Evolutionary conservation across 37 sponge, comb jelly and placozoan species (phyloP).

Genomic region (Eunapius fragilis): DNA sequence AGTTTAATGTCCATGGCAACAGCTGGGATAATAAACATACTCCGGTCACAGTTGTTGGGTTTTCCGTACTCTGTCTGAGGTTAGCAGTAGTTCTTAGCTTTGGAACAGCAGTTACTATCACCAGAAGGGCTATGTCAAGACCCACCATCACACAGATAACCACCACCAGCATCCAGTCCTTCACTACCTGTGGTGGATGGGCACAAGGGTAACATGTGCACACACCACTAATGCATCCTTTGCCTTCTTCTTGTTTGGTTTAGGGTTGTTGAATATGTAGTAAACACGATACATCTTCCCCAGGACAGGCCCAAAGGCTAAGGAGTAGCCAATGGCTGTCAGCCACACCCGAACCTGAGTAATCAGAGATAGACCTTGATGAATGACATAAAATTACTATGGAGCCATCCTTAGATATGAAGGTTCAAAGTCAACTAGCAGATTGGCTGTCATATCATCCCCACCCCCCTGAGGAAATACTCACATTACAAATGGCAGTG

Average conservation of each 20-base stretch:
- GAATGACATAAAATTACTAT: background rate
- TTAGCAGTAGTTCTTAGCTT: background rate
- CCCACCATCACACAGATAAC: background rate
- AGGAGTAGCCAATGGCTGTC: conserved; percentile 1
- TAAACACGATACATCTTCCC: conserved; percentile 31
- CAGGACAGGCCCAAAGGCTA: conserved; percentile 19
- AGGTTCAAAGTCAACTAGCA: too few relatives aligned
- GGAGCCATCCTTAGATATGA: too few relatives aligned
- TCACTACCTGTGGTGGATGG: background rate
- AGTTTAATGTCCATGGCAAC: background rate
- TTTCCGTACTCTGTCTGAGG: background rate
- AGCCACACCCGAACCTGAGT: background rate
- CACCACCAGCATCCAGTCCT: conserved; percentile 12
- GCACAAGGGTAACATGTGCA: background rate
- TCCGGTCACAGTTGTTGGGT: background rate
- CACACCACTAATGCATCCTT: background rate
- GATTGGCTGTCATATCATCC: too few relatives aligned
- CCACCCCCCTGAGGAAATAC: too few relatives aligned
- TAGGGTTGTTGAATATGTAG: conserved; percentile 37
- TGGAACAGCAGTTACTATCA: background rate
- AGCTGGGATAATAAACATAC: background rate
- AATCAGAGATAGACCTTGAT: too few relatives aligned
- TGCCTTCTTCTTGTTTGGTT: conserved; percentile 25
- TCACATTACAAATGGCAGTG: conserved; percentile 17
- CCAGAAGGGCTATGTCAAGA: conserved; percentile 2